Percentiles rank a stretch among this genome's conserved stretches.
These are phyloP conservation scores for Papilio dardanus DNA, from an alignment of 1,140 invertebrate genomes.

Conservation along the genomic window DNA sequence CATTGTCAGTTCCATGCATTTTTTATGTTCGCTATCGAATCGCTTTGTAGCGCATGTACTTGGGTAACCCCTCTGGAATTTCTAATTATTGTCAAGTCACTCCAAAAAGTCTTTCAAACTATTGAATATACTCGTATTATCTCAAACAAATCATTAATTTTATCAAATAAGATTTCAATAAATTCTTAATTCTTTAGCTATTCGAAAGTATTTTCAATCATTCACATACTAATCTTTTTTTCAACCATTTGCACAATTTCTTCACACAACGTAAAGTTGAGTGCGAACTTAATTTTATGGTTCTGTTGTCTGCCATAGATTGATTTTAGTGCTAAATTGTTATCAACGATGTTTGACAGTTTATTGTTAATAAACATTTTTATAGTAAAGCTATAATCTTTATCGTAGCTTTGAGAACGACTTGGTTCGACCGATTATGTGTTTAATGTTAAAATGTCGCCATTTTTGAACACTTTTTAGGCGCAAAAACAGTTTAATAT, in stretches of 20 bases:
- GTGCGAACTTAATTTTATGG: slow-evolving; percentile 28
- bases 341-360: slow-evolving; percentile 30
- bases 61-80: background rate
- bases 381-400: slow-evolving; percentile 20
- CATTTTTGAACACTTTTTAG: background rate
- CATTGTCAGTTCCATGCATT: no score
- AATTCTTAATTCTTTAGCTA: background rate
- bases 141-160: background rate
- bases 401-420: background rate
- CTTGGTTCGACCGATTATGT: background rate
- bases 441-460: background rate
- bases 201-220: background rate
- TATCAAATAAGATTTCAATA: background rate
- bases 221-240: slow-evolving; percentile 14
- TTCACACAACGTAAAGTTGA: slow-evolving; percentile 22
- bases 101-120: background rate
- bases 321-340: slow-evolving; percentile 33
- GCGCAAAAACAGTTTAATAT: background rate
- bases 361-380: slow-evolving; percentile 29
- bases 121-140: background rate
- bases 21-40: no score
- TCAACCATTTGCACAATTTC: slow-evolving; percentile 25
- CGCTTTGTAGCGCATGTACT: no score
- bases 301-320: slow-evolving; percentile 26
- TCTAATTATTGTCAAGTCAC: background rate